Evolutionary conservation across 2,888 invertebrate genomes (phyloP).

Genomic region (Xestia xanthographa): DNA sequence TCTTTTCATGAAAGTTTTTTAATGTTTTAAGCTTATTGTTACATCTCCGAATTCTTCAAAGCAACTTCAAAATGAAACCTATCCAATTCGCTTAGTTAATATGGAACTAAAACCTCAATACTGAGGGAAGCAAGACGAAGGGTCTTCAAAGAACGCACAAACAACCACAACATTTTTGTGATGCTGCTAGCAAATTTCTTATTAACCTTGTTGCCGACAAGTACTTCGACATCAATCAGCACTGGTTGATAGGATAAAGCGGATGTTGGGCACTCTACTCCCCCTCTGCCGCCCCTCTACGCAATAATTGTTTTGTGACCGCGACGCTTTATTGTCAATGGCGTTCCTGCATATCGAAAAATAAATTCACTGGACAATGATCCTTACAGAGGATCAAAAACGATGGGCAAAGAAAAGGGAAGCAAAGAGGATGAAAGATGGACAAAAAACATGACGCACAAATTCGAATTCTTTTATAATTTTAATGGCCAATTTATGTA

Average conservation of each 20-base stretch:
- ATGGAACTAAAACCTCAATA: no score
- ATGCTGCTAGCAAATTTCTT: neutral
- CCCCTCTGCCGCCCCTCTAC: slow-evolving; percentile 2
- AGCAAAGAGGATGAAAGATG: neutral
- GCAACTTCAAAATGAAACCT: no score
- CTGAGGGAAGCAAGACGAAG: no score
- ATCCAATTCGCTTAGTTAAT: no score
- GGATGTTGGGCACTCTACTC: slow-evolving; percentile 17
- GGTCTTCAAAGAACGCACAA: no score
- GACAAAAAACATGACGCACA: neutral
- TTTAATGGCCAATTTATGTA: neutral
- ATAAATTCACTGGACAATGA: slow-evolving; percentile 11
- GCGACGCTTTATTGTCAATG: slow-evolving; percentile 31
- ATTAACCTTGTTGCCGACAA: neutral
- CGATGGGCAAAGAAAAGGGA: neutral
- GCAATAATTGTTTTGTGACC: slow-evolving; percentile 44
- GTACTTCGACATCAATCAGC: slow-evolving; percentile 26
- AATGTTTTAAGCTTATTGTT: no score
- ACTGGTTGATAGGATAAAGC: slow-evolving; percentile 21
- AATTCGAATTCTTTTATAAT: neutral
- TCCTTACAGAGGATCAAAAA: neutral
- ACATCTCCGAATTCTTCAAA: no score
- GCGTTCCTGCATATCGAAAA: slow-evolving; percentile 30
- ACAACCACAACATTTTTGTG: no score
- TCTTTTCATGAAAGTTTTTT: no score